These are phyloP conservation scores for Lindbergichthys nudifrons DNA, from an alignment of 2,797 vertebrate species.

Conservation along the genomic window DNA sequence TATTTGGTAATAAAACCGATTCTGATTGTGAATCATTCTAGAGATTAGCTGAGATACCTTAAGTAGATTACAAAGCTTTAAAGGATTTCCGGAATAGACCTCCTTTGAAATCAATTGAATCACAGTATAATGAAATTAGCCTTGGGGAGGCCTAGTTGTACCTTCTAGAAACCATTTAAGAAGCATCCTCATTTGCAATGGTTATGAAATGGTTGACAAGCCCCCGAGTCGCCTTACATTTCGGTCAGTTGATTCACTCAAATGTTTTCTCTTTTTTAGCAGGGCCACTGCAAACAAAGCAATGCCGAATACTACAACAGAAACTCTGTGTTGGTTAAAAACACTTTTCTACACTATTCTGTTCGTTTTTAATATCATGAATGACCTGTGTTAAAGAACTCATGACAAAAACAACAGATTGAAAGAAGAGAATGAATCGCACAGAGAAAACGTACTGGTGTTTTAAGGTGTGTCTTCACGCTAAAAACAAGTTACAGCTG, in stretches of 20 bases:
- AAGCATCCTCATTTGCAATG: too few relatives aligned
- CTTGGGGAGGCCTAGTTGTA: not conserved
- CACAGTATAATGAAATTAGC: not conserved
- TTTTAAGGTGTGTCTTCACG: too few relatives aligned
- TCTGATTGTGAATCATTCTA: not conserved
- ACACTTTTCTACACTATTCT: too few relatives aligned
- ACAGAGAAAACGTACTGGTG: too few relatives aligned
- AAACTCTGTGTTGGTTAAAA: too few relatives aligned
- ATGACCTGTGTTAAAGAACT: too few relatives aligned
- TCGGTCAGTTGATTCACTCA: not conserved
- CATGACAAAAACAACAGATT: too few relatives aligned
- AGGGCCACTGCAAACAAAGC: not conserved
- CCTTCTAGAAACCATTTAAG: too few relatives aligned
- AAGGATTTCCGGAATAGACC: not conserved
- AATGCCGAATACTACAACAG: not conserved
- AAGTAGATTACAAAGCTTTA: not conserved
- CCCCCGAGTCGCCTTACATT: not conserved
- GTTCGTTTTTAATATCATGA: too few relatives aligned
- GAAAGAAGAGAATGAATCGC: too few relatives aligned
- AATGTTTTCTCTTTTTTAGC: not conserved
- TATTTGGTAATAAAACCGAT: too few relatives aligned
- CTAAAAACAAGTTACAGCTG: not conserved
- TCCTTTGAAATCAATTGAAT: not conserved
- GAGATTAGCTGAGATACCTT: not conserved
- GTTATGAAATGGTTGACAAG: not conserved